A percentile compares a stretch with the other conserved stretches of the same genome.
Evolutionary conservation across 1,140 invertebrate genomes (phyloP).

Genomic region (Papilio polytes): DNA sequence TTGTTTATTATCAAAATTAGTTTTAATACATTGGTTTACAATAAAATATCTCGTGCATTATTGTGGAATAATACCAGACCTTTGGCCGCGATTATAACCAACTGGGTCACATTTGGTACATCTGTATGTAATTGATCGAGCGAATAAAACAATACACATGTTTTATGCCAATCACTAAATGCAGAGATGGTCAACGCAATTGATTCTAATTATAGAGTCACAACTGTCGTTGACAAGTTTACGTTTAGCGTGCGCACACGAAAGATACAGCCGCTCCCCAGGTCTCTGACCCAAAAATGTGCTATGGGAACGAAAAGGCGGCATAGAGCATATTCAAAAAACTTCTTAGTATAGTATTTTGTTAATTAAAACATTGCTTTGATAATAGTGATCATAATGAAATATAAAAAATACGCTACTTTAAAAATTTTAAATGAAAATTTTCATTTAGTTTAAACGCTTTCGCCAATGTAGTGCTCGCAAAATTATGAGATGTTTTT

Average conservation of each 20-base stretch:
- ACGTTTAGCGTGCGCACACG: no score
- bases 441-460: slow-evolving; percentile 2
- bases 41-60: no score
- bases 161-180: background rate
- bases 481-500: background rate
- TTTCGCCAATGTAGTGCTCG: slow-evolving; percentile 20
- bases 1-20: no score
- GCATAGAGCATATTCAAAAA: no score
- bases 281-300: no score
- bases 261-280: no score
- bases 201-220: background rate
- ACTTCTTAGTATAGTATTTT: no score
- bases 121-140: background rate
- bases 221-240: background rate
- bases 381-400: background rate
- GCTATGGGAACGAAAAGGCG: no score
- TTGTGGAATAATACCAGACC: no score
- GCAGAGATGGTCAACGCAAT: background rate
- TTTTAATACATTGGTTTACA: no score
- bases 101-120: background rate
- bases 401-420: background rate
- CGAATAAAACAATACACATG: background rate
- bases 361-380: no score
- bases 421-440: background rate
- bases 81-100: background rate